Percentiles rank a stretch among this genome's conserved stretches.
Conservation (phyloP, 2,113 vertebrate genomes). For the Mus spicilegus region DNA sequence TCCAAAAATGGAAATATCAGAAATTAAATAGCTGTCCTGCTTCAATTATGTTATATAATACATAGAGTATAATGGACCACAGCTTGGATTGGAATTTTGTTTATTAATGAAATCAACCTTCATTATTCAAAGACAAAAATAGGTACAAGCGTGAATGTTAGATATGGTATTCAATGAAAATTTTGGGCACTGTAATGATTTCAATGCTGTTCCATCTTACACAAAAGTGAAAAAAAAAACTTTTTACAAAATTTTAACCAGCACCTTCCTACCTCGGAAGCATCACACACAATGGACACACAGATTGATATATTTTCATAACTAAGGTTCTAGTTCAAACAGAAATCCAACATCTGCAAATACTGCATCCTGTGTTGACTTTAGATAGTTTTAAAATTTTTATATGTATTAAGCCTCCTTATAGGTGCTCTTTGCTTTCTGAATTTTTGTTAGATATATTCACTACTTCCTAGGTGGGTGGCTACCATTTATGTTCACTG, state of each 20-base stretch:
- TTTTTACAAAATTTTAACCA: constrained; percentile 33
- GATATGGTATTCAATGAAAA: constrained; percentile 16
- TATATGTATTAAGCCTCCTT: not conserved
- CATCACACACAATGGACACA: not conserved
- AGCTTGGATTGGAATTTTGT: constrained; percentile 74
- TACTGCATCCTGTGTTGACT: not conserved
- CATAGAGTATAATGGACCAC: constrained; percentile 45
- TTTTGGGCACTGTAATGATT: not conserved
- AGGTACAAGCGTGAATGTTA: constrained; percentile 27
- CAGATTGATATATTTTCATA: constrained; percentile 2
- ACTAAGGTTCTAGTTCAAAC: not conserved
- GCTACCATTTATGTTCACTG: not conserved
- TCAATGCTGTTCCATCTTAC: not conserved
- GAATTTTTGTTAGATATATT: not conserved
- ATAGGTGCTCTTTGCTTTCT: not conserved
- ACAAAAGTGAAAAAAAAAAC: not conserved
- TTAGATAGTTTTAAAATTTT: not conserved
- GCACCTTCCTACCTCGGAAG: not conserved
- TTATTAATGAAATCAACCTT: constrained; percentile 58
- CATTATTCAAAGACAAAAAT: constrained; percentile 51
- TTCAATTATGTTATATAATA: constrained; percentile 32
- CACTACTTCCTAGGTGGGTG: not conserved
- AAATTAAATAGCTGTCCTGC: constrained; percentile 68
- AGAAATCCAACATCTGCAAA: not conserved
- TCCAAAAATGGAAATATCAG: constrained; percentile 71